Evolutionary conservation across 1,140 invertebrate species (phyloP).

Genomic region (Drosophila sulfurigaster): DNA sequence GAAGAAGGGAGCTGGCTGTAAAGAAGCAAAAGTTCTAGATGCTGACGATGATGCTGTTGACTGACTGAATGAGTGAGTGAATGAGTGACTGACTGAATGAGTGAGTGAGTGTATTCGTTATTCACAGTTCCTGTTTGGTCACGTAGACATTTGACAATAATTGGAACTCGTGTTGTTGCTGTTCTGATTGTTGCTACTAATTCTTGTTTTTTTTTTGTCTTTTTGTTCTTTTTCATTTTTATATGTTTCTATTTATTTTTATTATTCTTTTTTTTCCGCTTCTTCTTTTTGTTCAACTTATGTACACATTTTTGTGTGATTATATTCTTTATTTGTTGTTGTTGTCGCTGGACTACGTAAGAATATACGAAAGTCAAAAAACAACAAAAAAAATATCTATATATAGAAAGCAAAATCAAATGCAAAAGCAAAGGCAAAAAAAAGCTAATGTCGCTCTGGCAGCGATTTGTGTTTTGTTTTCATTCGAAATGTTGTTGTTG

Average conservation of each 20-base stretch:
- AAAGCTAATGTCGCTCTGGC: constrained; percentile 40
- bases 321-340: constrained; percentile 17
- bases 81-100: background rate
- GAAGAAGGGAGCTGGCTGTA: background rate
- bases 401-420: constrained; percentile 48
- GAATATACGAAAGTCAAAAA: constrained; percentile 31
- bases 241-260: constrained; percentile 7
- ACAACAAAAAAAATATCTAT: constrained; percentile 25
- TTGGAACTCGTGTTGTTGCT: constrained; percentile 26
- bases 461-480: constrained; percentile 45
- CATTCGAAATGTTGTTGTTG: constrained; percentile 1
- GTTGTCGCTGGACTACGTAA: constrained; percentile 39
- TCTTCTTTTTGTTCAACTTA: constrained; percentile 3
- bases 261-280: constrained; percentile 7
- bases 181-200: constrained; percentile 4
- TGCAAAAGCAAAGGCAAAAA: constrained; percentile 12
- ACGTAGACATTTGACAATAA: constrained; percentile 58
- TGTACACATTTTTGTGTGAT: constrained; percentile 19
- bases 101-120: constrained; percentile 12
- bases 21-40: constrained; percentile 5
- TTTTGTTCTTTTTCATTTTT: constrained; percentile 11
- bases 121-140: constrained; percentile 55
- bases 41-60: constrained; percentile 4
- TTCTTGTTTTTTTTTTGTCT: constrained; percentile 7
- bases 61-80: background rate